phyloP scores from a whole-genome alignment of 2,797 vertebrate genomes.

The Ciconia nigra region DNA sequence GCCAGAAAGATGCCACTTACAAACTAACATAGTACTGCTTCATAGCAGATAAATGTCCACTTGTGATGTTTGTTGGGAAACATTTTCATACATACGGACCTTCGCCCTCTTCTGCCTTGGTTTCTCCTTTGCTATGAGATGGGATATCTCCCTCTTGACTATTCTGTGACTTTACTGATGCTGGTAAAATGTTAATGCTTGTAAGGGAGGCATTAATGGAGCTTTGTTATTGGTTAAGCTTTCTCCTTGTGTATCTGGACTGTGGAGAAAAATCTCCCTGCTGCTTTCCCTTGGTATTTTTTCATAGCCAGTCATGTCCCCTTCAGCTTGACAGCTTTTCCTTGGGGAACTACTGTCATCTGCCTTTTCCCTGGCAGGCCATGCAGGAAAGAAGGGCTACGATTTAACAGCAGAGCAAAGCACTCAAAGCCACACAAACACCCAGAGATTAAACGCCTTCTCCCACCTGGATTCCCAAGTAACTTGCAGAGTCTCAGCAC shows the following conservation, averaged over 20 bases:
- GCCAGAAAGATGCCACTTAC: background rate
- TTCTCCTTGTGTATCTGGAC: background rate
- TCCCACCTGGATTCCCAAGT: background rate
- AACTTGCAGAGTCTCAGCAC: background rate
- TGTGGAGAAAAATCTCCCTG: background rate
- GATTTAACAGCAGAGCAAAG: background rate
- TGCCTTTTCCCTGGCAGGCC: background rate
- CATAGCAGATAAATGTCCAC: background rate
- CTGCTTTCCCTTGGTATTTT: background rate
- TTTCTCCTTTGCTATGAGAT: background rate
- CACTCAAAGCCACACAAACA: background rate
- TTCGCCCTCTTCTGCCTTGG: background rate
- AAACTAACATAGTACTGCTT: background rate
- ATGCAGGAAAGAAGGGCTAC: background rate
- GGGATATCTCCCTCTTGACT: background rate
- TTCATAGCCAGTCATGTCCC: background rate
- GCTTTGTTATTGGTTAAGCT: background rate
- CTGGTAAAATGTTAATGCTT: background rate
- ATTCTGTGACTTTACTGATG: background rate
- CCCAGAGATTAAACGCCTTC: background rate
- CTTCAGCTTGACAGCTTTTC: background rate
- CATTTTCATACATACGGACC: rapidly evolving
- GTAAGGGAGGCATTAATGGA: background rate
- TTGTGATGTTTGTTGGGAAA: background rate
- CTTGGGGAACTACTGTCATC: background rate